These are phyloP conservation scores for Drosophila basisetae DNA, from an alignment of 2,888 invertebrate genomes.

Conservation along the genomic window DNA sequence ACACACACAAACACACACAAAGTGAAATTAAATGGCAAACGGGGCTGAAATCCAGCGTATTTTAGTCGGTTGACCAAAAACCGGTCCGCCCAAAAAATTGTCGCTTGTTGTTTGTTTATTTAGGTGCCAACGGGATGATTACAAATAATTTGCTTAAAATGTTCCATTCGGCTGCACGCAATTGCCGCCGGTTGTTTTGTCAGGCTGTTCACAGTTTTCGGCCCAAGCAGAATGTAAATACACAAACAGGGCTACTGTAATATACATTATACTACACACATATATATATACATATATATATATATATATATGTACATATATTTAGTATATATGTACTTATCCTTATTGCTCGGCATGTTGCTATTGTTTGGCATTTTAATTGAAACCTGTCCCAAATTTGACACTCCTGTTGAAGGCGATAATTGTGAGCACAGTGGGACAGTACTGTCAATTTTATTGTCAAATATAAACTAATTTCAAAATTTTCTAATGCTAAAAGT, in stretches of 20 bases:
- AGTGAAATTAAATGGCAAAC: conserved; percentile 25
- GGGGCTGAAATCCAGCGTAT: conserved; percentile 23
- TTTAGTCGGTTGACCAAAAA: conserved; percentile 43
- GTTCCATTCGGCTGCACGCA: conserved; percentile 47
- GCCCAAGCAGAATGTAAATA: conserved; percentile 19
- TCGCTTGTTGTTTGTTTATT: conserved; percentile 57
- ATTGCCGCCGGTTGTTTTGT: conserved; percentile 49
- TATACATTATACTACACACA: not conserved
- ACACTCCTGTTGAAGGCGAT: conserved; percentile 5
- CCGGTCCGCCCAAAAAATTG: conserved; percentile 39
- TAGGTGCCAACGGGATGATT: conserved; percentile 71
- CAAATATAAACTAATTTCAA: too few species aligned
- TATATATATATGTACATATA: not conserved
- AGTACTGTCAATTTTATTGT: not conserved
- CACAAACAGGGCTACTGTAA: conserved; percentile 5
- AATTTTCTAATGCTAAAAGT: not conserved
- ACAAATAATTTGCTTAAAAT: conserved; percentile 69
- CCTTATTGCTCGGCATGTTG: conserved; percentile 25
- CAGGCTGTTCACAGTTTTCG: conserved; percentile 21
- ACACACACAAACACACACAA: not conserved
- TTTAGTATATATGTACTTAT: conserved; percentile 7
- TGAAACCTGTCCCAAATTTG: conserved; percentile 41
- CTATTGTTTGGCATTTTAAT: conserved; percentile 45
- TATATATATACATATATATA: not conserved
- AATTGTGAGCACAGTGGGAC: conserved; percentile 27